Base-by-base conservation (phyloP, 2,797 vertebrate species). In the Phrynocephalus forsythii region DNA sequence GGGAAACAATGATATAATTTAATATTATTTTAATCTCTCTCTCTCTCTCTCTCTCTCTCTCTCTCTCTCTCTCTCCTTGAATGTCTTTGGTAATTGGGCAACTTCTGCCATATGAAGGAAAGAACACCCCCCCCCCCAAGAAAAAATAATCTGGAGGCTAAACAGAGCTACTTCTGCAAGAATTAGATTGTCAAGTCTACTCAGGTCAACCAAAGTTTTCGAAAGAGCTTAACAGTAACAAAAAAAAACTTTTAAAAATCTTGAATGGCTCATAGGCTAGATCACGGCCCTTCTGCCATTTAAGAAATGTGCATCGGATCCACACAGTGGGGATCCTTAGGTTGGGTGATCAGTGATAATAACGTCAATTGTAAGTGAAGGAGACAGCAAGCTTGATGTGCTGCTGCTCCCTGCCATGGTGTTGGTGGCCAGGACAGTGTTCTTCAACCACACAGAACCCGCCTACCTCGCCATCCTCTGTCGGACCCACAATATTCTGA, bases 121-220 rank as follows among this genome's bases (percentile, higher is more conserved):
- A 33, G 50, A 33, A 33, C 33, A 33, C n/a, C 11, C 44, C 56
- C 20, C 33, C 33, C 33, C 33, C 33, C 33, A 33, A 33, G 33
- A 33, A 33, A 33, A 33, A 33, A 33, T 22, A 66, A 24, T 67
- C 73, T 77, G 1, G 24, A 78, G 67, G 84, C 18, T 69, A 86
- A 86, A 79, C 79, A 79, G 69, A 86, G 48, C n/a, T 52, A 33
- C 77, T 48, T 69, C 66, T 85, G 38, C 33, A 77, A 85, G 38
- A 33, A 60, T 13, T 73, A 16, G 50, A 30, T 56, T 28, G 63
- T 78, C 22, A 24, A 33, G 22, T 48, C 75, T 79, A 26, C 13
- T 69, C 11, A 69, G 50, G 69, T 52, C 13, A 18, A 79, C 22
- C 33, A 68, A 6, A 83, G 13, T 44, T 71, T 79, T 71, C 56